Evolutionary conservation across 1,140 invertebrate genomes (phyloP).

Genomic region (Cyclina sinensis): DNA sequence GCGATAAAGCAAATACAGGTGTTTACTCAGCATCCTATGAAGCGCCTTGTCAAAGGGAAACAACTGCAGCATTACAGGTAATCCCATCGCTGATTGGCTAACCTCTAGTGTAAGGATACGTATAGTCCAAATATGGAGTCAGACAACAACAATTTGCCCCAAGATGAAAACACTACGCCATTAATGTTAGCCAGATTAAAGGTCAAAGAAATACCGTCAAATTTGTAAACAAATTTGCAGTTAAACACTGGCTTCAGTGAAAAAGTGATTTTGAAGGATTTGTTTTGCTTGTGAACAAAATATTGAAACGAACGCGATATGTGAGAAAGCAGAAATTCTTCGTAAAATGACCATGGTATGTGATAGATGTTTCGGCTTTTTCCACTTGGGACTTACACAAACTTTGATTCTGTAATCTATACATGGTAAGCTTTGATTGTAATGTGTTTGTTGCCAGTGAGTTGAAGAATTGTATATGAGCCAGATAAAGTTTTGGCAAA

Average conservation of each 20-base stretch:
- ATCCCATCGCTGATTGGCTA: constrained; percentile 58
- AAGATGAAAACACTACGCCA: constrained; percentile 80
- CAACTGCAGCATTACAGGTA: constrained; percentile 26
- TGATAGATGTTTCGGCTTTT: constrained; percentile 68
- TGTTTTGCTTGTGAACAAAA: constrained; percentile 18
- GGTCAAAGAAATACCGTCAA: constrained; percentile 73
- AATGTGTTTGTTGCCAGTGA: constrained; percentile 60
- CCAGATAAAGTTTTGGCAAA: constrained; percentile 69
- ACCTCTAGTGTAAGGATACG: constrained; percentile 59
- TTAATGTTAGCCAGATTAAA: constrained; percentile 74
- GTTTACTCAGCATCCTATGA: background rate
- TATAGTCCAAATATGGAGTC: constrained; percentile 80
- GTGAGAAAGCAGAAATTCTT: constrained; percentile 66
- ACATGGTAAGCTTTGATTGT: constrained; percentile 66
- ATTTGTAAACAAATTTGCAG: constrained; percentile 66
- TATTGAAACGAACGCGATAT: constrained; percentile 7
- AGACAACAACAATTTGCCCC: constrained; percentile 81
- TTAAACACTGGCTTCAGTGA: constrained; percentile 48
- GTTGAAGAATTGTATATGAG: constrained; percentile 63
- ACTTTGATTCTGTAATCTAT: constrained; percentile 64
- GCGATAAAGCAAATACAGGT: background rate
- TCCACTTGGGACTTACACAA: constrained; percentile 57
- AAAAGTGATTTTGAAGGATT: constrained; percentile 68
- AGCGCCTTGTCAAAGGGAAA: constrained; percentile 45
- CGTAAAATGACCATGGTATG: constrained; percentile 83